Percentiles rank a stretch among this genome's conserved stretches.
Evolutionary conservation across 2,888 invertebrate genomes (phyloP).

Genomic region (Andricus curvator): DNA sequence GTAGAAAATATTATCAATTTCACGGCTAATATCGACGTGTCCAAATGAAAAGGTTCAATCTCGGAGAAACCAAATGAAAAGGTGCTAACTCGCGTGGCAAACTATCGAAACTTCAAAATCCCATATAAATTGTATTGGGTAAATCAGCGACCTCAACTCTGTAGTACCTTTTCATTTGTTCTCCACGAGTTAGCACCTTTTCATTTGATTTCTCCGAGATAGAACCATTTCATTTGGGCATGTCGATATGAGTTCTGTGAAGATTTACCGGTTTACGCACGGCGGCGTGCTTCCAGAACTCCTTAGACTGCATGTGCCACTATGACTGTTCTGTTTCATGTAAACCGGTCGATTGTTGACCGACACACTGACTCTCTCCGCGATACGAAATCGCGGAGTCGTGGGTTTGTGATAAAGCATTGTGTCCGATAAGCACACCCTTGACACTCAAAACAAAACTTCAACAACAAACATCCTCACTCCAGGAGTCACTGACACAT

Average conservation of each 20-base stretch:
- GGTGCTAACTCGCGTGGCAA: too few relatives aligned
- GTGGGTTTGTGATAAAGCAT: constrained; percentile 78
- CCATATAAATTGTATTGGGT: too few relatives aligned
- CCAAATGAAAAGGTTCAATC: too few relatives aligned
- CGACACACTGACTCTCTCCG: constrained; percentile 74
- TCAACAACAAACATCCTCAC: constrained; percentile 17
- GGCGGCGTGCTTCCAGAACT: constrained; percentile 69
- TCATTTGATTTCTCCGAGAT: too few relatives aligned
- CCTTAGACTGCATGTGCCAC: constrained; percentile 71
- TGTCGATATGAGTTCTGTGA: neutral
- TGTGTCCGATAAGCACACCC: constrained; percentile 38
- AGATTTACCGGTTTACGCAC: constrained; percentile 73
- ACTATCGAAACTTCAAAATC: too few relatives aligned
- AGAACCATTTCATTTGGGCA: too few relatives aligned
- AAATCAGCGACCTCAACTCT: too few relatives aligned
- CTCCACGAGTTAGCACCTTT: too few relatives aligned
- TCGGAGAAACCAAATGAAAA: too few relatives aligned
- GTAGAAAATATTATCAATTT: neutral
- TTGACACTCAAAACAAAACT: constrained; percentile 16
- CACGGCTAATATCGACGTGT: neutral
- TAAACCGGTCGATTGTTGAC: constrained; percentile 74
- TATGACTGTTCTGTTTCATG: constrained; percentile 70
- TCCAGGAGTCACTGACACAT: neutral
- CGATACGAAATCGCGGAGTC: constrained; percentile 75
- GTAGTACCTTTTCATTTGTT: too few relatives aligned